A percentile compares a stretch with the other conserved stretches of the same genome.
Conservation (phyloP, 2,797 vertebrate species). For the Periophthalmus magnuspinnatus region DNA sequence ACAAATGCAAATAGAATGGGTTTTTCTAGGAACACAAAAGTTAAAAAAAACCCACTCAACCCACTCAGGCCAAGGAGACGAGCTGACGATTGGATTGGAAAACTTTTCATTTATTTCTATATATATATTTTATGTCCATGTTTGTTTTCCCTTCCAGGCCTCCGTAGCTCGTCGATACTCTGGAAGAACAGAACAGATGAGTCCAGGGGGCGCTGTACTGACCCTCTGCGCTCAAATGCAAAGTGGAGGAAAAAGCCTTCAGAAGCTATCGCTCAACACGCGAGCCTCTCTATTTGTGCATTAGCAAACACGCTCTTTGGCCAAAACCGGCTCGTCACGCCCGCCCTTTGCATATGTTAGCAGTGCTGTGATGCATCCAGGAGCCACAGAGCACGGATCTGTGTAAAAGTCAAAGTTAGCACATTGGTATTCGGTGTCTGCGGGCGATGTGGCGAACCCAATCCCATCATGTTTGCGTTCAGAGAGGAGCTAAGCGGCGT, state of each 20-base stretch:
- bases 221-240: slow-evolving; percentile 57
- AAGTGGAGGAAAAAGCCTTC: slow-evolving; percentile 54
- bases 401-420: slow-evolving; percentile 40
- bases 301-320: slow-evolving; percentile 29
- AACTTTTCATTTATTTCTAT: neutral
- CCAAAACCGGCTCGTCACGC: slow-evolving; percentile 40
- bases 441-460: slow-evolving; percentile 57
- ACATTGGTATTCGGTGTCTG: slow-evolving; percentile 61
- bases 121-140: neutral
- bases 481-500: slow-evolving; percentile 42
- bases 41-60: no score
- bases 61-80: neutral
- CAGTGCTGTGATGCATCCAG: slow-evolving; percentile 23
- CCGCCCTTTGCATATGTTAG: slow-evolving; percentile 16
- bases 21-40: no score
- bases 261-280: slow-evolving; percentile 57
- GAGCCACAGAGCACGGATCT: slow-evolving; percentile 30
- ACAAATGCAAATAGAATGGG: no score
- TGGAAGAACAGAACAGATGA: slow-evolving; percentile 49
- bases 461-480: slow-evolving; percentile 71
- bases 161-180: slow-evolving; percentile 53
- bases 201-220: slow-evolving; percentile 46
- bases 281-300: slow-evolving; percentile 25
- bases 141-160: slow-evolving; percentile 25
- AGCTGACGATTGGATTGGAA: neutral